Evolutionary conservation across 2,113 vertebrate genomes (phyloP).

Genomic region (Clarias magur): DNA sequence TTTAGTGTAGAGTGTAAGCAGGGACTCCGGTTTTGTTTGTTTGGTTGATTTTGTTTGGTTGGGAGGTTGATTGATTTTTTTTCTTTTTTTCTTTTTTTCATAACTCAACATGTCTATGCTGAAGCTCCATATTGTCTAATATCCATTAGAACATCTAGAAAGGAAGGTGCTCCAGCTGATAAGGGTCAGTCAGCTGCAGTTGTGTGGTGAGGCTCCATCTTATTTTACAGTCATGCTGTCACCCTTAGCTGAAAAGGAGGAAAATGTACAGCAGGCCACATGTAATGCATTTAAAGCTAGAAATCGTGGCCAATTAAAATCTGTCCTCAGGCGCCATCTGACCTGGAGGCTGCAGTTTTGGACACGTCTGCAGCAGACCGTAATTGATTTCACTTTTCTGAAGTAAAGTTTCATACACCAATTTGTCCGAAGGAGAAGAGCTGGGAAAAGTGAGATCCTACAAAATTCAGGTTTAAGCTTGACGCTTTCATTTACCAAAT

Average conservation of each 20-base stretch:
- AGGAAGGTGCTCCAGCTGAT: not conserved
- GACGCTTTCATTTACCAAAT: not conserved
- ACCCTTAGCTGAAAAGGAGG: not conserved
- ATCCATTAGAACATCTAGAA: not conserved
- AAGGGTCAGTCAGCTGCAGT: not conserved
- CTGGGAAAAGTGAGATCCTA: not conserved
- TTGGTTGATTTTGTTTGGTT: not conserved
- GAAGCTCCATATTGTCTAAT: not conserved
- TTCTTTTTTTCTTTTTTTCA: too few species aligned
- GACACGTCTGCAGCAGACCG: slow-evolving; percentile 1
- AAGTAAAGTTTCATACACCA: not conserved
- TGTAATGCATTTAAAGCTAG: not conserved
- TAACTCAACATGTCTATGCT: not conserved
- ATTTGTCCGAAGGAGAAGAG: not conserved
- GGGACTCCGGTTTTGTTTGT: not conserved
- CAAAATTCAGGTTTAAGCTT: not conserved
- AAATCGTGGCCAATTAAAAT: slow-evolving; percentile 21
- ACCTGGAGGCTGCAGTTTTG: not conserved
- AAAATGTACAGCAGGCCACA: not conserved
- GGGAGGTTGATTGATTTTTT: not conserved
- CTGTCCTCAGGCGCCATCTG: slow-evolving; percentile 5
- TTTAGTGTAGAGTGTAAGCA: too few species aligned
- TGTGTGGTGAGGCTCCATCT: not conserved
- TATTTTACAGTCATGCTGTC: not conserved
- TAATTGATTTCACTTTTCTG: slow-evolving; percentile 17